Evolutionary conservation across 2,888 invertebrate genomes (phyloP), one percentile per base, ranked within the genome.

Genomic region (Bugula neritina): DNA sequence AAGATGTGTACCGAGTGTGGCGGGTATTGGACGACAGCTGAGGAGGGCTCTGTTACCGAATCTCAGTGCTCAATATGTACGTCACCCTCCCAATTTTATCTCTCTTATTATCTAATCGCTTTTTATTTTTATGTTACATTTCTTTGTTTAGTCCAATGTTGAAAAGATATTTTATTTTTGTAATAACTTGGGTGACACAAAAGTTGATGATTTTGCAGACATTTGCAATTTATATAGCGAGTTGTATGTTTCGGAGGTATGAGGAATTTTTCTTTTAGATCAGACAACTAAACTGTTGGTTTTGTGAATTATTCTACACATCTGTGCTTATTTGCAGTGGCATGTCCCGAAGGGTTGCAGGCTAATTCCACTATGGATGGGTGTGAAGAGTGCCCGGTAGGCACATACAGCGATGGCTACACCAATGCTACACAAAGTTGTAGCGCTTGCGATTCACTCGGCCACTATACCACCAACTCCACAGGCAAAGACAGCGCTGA

Each of bases 391-490:
- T 63, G 63, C n/a, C 31, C 63, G 13, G 27, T 25, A 25, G 27
- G 27, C 27, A 29, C 27, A 25, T 63, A 29, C 63, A 63, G 63
- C n/a, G 29, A 25, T 10, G 31, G n/a, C 2, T 13, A 10, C 10
- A 63, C 63, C 63, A 13, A 31, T 27, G 63, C 31, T 34, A 27
- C 31, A 13, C 25, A 17, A 35, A 55, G 31, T 25, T 96, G 95
- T 82, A 87, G 92, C 72, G 88, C 90, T 54, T 96, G 96, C 80
- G n/a, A n/a, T n/a, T n/a, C n/a, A n/a, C 93, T 94, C 34, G 90
- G 92, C 57, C 94, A 94, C 82, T 93, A 92, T 27, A 94, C 94
- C 79, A 96, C 96, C 0, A 90, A 90, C 79, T 89, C 88, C 77
- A 87, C 89, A 0, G 93, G 92, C 73, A 90, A 94, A 73, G 91